Percentiles rank a stretch among this genome's conserved stretches.
phyloP scores from a whole-genome alignment of 2,113 vertebrate genomes.

The Pangasianodon gigas region DNA sequence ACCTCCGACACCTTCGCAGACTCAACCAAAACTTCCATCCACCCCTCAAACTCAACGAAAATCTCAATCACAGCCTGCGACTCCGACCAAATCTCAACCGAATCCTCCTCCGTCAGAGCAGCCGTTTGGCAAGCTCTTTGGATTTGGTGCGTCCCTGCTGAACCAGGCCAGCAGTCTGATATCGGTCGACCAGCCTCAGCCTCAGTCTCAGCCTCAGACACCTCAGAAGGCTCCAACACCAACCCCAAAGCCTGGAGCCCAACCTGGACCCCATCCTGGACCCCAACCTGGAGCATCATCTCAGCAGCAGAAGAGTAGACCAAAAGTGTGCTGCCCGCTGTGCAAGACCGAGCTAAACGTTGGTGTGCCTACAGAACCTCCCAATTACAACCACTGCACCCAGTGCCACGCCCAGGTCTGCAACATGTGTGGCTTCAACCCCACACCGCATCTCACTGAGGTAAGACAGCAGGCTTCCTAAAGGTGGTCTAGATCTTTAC shows the following conservation, averaged over 20 bases:
- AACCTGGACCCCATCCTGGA: slow-evolving; percentile 67
- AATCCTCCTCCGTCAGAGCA: slow-evolving; percentile 84
- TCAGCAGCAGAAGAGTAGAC: slow-evolving; percentile 63
- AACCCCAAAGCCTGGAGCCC: slow-evolving; percentile 78
- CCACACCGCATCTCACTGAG: slow-evolving; percentile 91
- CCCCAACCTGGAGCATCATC: slow-evolving; percentile 44
- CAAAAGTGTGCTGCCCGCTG: slow-evolving; percentile 85
- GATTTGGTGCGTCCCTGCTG: slow-evolving; percentile 92
- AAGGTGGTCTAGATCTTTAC: background rate
- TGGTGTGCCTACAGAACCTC: slow-evolving; percentile 77
- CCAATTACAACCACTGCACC: slow-evolving; percentile 95
- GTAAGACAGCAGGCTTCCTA: slow-evolving; percentile 74
- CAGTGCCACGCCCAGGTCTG: slow-evolving; percentile 92
- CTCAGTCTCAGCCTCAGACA: slow-evolving; percentile 80
- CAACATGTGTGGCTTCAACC: slow-evolving; percentile 98
- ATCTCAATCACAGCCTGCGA: slow-evolving; percentile 28
- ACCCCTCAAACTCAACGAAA: slow-evolving; percentile 81
- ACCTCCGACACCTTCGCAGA: slow-evolving; percentile 22
- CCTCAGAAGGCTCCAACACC: slow-evolving; percentile 84
- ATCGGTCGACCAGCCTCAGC: slow-evolving; percentile 80
- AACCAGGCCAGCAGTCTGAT: slow-evolving; percentile 97
- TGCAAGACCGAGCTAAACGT: slow-evolving; percentile 92
- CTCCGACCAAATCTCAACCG: slow-evolving; percentile 31
- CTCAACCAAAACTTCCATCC: slow-evolving; percentile 67
- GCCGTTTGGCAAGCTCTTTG: slow-evolving; percentile 92